Percentiles rank a stretch among this genome's conserved stretches.
Evolutionary conservation across 2,113 vertebrate species (phyloP).

Genomic region (Cyanocitta stelleri): DNA sequence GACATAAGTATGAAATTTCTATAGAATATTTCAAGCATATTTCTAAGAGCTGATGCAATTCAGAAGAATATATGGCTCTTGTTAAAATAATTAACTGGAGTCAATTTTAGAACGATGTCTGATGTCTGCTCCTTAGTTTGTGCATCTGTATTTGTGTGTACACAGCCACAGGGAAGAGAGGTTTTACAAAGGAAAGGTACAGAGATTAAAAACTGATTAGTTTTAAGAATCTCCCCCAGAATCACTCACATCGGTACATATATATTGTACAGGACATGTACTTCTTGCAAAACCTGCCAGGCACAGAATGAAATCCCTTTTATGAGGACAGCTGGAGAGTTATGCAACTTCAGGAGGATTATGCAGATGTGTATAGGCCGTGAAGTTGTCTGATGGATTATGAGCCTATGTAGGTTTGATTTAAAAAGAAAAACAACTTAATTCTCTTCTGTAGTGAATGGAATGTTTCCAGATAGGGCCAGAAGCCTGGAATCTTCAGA

Average conservation of each 20-base stretch:
- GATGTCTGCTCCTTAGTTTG: not conserved
- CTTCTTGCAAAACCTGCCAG: conserved; percentile 56
- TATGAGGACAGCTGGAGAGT: conserved; percentile 68
- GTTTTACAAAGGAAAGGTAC: not conserved
- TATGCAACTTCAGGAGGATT: conserved; percentile 63
- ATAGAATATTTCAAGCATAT: not conserved
- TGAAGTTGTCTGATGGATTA: conserved; percentile 63
- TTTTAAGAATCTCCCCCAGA: not conserved
- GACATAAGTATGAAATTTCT: not conserved
- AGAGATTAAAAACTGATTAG: conserved; percentile 1
- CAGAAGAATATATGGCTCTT: not conserved
- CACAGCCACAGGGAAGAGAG: not conserved
- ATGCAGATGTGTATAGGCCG: conserved; percentile 56
- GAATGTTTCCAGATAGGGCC: not conserved
- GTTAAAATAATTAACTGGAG: not conserved
- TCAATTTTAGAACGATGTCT: not conserved
- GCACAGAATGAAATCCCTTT: conserved; percentile 50
- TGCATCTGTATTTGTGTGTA: not conserved
- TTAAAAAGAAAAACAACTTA: conserved; percentile 46
- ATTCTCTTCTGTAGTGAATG: not conserved
- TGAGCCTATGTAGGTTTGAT: conserved; percentile 37
- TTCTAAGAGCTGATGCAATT: not conserved
- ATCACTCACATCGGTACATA: fast-evolving
- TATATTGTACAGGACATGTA: not conserved
- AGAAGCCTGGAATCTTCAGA: not conserved